Evolutionary conservation across 2,888 invertebrate genomes (phyloP).

Genomic region (Nasonovia ribisnigri): DNA sequence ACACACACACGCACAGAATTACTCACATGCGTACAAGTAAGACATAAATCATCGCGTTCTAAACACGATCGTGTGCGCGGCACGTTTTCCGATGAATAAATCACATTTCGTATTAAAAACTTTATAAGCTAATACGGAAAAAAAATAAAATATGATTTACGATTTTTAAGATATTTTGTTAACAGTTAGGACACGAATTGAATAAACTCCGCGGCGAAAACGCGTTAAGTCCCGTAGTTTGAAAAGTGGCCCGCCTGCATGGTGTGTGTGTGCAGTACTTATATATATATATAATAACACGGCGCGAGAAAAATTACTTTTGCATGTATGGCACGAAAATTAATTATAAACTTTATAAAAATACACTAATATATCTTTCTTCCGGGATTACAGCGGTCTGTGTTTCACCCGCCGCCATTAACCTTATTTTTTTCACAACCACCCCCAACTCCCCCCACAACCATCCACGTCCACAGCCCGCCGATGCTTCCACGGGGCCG

Average conservation of each 20-base stretch:
- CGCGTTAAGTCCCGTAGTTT: background rate
- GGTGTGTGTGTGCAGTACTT: background rate
- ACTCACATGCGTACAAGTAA: background rate
- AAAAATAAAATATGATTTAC: conserved; percentile 31
- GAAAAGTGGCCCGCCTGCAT: conserved; percentile 13
- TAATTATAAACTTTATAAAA: conserved; percentile 47
- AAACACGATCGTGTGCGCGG: conserved; percentile 18
- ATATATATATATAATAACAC: background rate
- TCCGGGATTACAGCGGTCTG: conserved; percentile 16
- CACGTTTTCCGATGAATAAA: conserved; percentile 38
- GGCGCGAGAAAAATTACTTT: conserved; percentile 30
- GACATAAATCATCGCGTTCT: conserved; percentile 21
- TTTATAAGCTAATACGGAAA: conserved; percentile 35
- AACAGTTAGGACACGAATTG: conserved; percentile 34
- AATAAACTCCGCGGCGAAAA: conserved; percentile 33
- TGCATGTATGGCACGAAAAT: conserved; percentile 29
- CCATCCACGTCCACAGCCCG: too few species aligned
- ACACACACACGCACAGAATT: background rate
- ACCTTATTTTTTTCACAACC: background rate
- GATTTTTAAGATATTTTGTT: conserved; percentile 29
- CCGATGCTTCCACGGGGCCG: background rate
- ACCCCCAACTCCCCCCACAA: background rate
- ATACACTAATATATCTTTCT: conserved; percentile 38
- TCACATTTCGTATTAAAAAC: conserved; percentile 35
- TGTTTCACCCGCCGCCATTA: background rate